Conservation (phyloP, 2,113 vertebrate species). For the Gallinago media region DNA sequence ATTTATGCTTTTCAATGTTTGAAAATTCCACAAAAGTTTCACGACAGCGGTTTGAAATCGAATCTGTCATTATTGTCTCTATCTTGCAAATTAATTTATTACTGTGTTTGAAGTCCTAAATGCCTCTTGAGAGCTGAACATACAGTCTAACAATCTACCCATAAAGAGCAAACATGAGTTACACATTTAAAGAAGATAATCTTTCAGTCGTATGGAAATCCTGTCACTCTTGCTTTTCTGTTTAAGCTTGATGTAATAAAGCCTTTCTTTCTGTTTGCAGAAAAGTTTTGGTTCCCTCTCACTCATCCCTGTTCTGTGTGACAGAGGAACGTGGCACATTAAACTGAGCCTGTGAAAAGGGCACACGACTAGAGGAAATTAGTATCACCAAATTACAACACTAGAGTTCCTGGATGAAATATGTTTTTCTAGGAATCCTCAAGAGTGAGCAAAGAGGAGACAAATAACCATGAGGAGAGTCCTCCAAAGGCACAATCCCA, state of each 20-base stretch:
- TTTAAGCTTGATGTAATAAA: constrained; percentile 51
- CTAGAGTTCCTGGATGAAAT: neutral
- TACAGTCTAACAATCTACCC: constrained; percentile 56
- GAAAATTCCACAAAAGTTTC: constrained; percentile 33
- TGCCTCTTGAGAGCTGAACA: constrained; percentile 33
- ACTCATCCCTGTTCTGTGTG: neutral
- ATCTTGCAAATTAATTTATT: constrained; percentile 67
- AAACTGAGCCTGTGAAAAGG: neutral
- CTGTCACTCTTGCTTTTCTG: constrained; percentile 67
- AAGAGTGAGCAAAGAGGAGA: neutral
- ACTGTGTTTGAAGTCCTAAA: constrained; percentile 55
- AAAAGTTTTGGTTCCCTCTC: constrained; percentile 15
- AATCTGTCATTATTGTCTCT: constrained; percentile 45
- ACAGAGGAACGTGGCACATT: neutral
- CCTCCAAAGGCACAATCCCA: neutral
- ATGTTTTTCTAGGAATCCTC: neutral
- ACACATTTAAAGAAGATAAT: constrained; percentile 70
- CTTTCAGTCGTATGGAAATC: constrained; percentile 50
- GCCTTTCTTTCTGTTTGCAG: neutral
- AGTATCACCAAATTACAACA: neutral
- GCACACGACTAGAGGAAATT: neutral
- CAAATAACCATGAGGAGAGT: neutral
- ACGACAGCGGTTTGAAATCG: neutral
- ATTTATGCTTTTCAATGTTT: neutral
- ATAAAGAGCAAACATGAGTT: constrained; percentile 65